These are phyloP conservation scores for Spisula solida DNA, from an alignment of 2,888 invertebrate genomes.

Conservation along the genomic window DNA sequence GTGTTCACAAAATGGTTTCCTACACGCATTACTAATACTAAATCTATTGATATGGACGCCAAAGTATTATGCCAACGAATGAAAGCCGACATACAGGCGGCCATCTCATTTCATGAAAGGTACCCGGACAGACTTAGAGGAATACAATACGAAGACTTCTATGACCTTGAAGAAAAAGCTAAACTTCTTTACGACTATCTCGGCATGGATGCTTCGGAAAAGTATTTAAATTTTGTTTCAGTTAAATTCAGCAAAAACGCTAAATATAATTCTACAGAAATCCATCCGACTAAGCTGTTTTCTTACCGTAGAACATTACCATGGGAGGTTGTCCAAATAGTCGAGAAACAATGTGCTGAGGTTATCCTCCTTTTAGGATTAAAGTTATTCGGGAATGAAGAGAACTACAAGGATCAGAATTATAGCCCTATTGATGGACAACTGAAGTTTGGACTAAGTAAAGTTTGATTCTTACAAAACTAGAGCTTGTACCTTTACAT, in stretches of 20 bases:
- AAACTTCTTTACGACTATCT: neutral
- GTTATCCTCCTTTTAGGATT: neutral
- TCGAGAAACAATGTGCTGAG: slow-evolving; percentile 4
- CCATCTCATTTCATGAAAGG: neutral
- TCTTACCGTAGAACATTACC: neutral
- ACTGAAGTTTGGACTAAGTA: neutral
- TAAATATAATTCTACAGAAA: neutral
- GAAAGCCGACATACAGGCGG: neutral
- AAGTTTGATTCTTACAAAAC: no score
- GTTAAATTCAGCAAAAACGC: neutral
- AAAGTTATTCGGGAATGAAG: neutral
- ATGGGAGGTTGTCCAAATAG: neutral
- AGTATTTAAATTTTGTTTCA: neutral
- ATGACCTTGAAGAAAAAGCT: neutral
- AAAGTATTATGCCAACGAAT: slow-evolving; percentile 12
- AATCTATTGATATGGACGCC: neutral
- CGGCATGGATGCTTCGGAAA: neutral
- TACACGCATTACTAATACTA: neutral
- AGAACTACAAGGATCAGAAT: neutral
- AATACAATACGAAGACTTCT: neutral
- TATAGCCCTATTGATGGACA: slow-evolving; percentile 8
- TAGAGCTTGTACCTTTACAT: no score
- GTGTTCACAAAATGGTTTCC: slow-evolving; percentile 34
- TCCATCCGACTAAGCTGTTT: neutral
- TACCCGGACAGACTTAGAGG: slow-evolving; percentile 12